phyloP scores from a whole-genome alignment of 2,113 vertebrate genomes.

The Mesocricetus auratus region DNA sequence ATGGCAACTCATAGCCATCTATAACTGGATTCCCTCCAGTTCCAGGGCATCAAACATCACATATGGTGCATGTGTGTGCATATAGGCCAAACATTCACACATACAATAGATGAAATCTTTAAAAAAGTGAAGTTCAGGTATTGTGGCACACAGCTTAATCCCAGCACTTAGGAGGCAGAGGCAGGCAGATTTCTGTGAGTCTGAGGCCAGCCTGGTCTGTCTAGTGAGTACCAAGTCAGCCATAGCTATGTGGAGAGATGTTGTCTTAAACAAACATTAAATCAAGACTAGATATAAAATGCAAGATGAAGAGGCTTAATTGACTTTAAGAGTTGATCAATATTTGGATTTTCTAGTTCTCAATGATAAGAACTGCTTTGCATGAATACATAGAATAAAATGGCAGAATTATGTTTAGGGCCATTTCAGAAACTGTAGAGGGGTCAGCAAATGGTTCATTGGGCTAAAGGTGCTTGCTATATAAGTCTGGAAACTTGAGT shows the following conservation, averaged over 20 bases:
- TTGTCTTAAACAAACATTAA: not conserved
- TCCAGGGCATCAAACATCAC: not conserved
- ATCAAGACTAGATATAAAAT: not conserved
- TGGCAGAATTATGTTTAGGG: not conserved
- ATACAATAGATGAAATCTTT: not conserved
- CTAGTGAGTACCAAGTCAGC: not conserved
- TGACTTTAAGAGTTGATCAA: not conserved
- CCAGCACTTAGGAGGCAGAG: not conserved
- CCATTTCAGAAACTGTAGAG: not conserved
- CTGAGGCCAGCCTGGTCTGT: not conserved
- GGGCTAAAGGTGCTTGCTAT: not conserved
- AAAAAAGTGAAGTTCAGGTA: not conserved
- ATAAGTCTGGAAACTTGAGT: not conserved
- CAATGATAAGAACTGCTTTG: not conserved
- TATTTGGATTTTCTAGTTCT: not conserved
- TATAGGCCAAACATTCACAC: not conserved
- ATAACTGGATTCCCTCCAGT: not conserved
- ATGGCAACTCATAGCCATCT: not conserved
- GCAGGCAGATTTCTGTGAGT: not conserved
- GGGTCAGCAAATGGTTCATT: not conserved
- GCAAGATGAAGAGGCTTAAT: not conserved
- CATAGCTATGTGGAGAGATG: not conserved
- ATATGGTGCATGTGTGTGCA: not conserved
- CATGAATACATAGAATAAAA: not conserved
- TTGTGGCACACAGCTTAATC: not conserved